A percentile compares a stretch with the other conserved stretches of the same genome.
These are phyloP conservation scores for Campoletis sonorensis DNA, from an alignment of 1,140 invertebrate genomes.

Conservation along the genomic window DNA sequence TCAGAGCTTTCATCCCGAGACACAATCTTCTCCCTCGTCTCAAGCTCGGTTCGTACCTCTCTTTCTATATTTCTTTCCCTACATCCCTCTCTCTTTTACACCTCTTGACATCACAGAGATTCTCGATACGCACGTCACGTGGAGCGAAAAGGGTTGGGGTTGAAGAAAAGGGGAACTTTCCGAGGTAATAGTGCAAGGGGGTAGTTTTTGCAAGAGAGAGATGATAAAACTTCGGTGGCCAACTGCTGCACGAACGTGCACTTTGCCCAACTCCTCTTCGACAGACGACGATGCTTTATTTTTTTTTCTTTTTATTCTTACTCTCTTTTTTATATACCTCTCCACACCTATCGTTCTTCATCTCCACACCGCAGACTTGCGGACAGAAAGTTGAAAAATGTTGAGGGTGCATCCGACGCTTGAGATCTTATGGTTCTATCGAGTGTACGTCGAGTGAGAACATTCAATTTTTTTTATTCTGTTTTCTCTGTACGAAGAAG, in stretches of 20 bases:
- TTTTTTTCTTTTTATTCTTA: constrained; percentile 16
- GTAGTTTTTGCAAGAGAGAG: background rate
- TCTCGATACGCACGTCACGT: constrained; percentile 17
- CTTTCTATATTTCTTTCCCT: background rate
- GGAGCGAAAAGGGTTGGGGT: background rate
- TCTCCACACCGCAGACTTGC: constrained; percentile 18
- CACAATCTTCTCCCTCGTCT: constrained; percentile 32
- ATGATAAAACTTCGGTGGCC: constrained; percentile 28
- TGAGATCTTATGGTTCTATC: background rate
- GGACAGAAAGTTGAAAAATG: constrained; percentile 10
- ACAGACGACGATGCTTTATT: constrained; percentile 24
- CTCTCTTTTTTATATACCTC: background rate
- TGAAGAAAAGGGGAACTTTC: background rate
- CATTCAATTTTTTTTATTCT: too few relatives aligned
- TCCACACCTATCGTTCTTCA: background rate
- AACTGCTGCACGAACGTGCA: constrained; percentile 43
- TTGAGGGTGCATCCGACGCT: background rate
- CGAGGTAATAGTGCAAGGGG: constrained; percentile 20
- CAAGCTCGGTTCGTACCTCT: background rate
- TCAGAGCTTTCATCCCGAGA: constrained; percentile 34
- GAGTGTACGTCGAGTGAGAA: too few relatives aligned
- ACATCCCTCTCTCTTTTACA: background rate
- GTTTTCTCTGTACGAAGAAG: too few relatives aligned
- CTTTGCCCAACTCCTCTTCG: constrained; percentile 42
- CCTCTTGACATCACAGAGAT: constrained; percentile 21